These are phyloP conservation scores for Melanotus villosus DNA, from an alignment of 2,888 invertebrate genomes.

Conservation along the genomic window DNA sequence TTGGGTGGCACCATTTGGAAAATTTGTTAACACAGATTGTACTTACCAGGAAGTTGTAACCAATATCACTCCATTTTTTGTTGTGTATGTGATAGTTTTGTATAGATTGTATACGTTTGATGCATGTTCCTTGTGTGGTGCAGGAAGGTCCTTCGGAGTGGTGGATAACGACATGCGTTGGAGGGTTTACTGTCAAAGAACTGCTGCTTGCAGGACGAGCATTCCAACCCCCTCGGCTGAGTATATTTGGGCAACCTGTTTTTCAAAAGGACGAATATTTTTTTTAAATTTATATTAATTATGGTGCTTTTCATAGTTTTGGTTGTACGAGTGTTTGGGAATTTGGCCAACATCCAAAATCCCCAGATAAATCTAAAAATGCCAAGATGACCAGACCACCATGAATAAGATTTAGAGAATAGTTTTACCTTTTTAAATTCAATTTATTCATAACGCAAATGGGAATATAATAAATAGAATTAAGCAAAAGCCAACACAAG, in stretches of 20 bases:
- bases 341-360: too few relatives aligned
- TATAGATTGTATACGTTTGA: conserved; percentile 59
- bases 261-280: not conserved
- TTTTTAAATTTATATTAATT: not conserved
- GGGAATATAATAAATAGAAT: too few relatives aligned
- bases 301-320: too few relatives aligned
- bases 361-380: too few relatives aligned
- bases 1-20: too few relatives aligned
- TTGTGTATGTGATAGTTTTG: conserved; percentile 59
- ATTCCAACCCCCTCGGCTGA: conserved; percentile 62
- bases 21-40: too few relatives aligned
- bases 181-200: conserved; percentile 43
- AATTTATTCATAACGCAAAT: too few relatives aligned
- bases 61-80: conserved; percentile 56
- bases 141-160: conserved; percentile 62
- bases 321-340: too few relatives aligned
- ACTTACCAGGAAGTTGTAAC: conserved; percentile 57
- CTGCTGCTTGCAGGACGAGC: conserved; percentile 54
- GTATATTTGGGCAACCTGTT: conserved; percentile 54
- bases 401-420: too few relatives aligned
- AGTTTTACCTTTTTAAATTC: too few relatives aligned
- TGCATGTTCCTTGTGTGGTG: conserved; percentile 60
- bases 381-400: too few relatives aligned
- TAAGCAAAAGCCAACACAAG: too few relatives aligned
- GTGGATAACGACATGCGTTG: conserved; percentile 62